These are phyloP conservation scores for Urosaurus nigricauda DNA, from an alignment of 2,797 vertebrate species.

Conservation along the genomic window DNA sequence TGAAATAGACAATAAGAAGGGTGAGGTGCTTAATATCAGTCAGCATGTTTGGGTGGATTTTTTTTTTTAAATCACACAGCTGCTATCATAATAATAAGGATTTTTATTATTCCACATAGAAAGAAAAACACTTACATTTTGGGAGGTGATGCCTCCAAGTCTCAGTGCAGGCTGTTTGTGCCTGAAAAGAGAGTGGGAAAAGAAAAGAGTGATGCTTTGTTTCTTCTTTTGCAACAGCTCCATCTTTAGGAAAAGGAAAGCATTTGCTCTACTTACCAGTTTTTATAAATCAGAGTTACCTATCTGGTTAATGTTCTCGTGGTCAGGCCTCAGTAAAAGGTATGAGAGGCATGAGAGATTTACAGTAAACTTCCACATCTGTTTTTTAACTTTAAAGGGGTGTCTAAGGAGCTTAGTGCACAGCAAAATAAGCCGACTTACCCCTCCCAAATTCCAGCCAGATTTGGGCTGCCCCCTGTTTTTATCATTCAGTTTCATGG, in stretches of 20 bases:
- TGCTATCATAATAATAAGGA: conserved; percentile 79
- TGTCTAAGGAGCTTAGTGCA: no score
- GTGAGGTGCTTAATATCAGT: conserved; percentile 79
- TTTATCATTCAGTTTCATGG: no score
- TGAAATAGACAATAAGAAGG: conserved; percentile 82
- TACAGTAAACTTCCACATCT: no score
- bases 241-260: conserved; percentile 75
- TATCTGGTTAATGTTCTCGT: background rate
- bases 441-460: no score
- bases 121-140: conserved; percentile 68
- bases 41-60: conserved; percentile 77
- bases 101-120: conserved; percentile 79
- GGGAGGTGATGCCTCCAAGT: conserved; percentile 67
- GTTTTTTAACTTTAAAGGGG: no score
- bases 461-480: no score
- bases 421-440: no score
- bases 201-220: background rate
- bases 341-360: no score
- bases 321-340: background rate
- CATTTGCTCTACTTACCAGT: conserved; percentile 17
- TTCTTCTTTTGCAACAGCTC: conserved; percentile 81
- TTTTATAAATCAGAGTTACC: conserved; percentile 43
- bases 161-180: conserved; percentile 46
- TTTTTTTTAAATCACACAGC: conserved; percentile 76
- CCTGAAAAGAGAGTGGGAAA: background rate